Conservation (phyloP, 2,113 vertebrate genomes). For the Aythya baeri region DNA sequence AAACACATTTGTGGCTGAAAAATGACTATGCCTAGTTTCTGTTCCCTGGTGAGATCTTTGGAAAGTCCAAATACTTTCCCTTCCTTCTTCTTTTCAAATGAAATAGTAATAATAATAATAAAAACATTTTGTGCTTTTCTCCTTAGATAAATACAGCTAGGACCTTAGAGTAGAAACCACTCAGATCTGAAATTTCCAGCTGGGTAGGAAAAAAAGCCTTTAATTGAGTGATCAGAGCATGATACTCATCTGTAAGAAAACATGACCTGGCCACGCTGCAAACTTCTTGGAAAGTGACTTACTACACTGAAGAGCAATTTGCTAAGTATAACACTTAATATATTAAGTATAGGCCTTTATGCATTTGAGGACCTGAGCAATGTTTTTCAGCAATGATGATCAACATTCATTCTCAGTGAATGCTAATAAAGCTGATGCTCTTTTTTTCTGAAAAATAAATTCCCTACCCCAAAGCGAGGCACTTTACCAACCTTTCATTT, state of each 20-base stretch:
- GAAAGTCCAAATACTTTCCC: background rate
- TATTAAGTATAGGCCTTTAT: background rate
- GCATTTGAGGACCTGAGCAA: background rate
- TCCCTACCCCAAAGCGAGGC: background rate
- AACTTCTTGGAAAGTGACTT: background rate
- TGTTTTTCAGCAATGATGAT: background rate
- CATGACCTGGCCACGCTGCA: background rate
- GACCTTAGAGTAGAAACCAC: background rate
- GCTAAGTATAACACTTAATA: background rate
- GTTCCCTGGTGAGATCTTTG: background rate
- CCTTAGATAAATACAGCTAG: background rate
- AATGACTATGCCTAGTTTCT: background rate
- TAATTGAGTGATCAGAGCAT: background rate
- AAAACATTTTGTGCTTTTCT: background rate
- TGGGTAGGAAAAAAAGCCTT: background rate
- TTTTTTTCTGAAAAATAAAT: background rate
- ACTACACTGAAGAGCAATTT: background rate
- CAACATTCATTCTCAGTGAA: background rate
- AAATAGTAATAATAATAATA: background rate
- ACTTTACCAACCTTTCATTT: background rate
- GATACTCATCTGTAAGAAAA: background rate
- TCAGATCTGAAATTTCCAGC: background rate
- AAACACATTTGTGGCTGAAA: background rate
- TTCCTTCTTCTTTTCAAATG: background rate
- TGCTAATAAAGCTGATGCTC: background rate